Percentiles rank a stretch among this genome's conserved stretches.
These are phyloP conservation scores for Callimorpha dominula DNA, from an alignment of 2,888 invertebrate genomes.

Conservation along the genomic window DNA sequence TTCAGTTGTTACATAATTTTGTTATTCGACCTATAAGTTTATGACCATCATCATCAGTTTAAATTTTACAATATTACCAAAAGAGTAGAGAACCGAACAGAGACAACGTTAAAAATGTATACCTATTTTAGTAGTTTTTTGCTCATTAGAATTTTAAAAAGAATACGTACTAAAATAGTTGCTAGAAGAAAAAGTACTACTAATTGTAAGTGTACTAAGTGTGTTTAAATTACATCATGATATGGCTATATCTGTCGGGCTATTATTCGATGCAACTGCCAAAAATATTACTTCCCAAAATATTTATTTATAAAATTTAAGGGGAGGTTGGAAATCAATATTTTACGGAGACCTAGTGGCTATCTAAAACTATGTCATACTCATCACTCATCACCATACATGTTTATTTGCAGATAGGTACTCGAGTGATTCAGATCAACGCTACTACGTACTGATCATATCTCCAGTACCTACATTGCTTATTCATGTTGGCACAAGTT, in stretches of 20 bases:
- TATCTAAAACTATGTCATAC: slow-evolving; percentile 1
- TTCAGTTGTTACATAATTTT: neutral
- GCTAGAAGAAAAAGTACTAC: too few species aligned
- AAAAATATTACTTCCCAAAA: neutral
- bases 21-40: neutral
- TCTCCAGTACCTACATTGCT: slow-evolving; percentile 33
- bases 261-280: neutral
- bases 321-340: neutral
- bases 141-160: too few species aligned
- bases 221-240: slow-evolving; percentile 21
- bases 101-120: too few species aligned
- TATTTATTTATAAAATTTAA: too few species aligned
- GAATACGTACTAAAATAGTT: too few species aligned
- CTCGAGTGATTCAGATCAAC: slow-evolving; percentile 37
- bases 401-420: slow-evolving; percentile 16
- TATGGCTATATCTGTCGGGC: neutral
- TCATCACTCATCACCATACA: too few species aligned
- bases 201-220: too few species aligned
- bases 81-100: too few species aligned
- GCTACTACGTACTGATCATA: slow-evolving; percentile 37
- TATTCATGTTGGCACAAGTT: slow-evolving; percentile 45
- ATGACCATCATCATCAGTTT: neutral
- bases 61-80: neutral
- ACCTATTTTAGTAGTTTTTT: too few species aligned
- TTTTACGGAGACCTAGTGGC: neutral